These are phyloP conservation scores for Cinclus cinclus DNA, from an alignment of 2,113 vertebrate species.

Conservation along the genomic window DNA sequence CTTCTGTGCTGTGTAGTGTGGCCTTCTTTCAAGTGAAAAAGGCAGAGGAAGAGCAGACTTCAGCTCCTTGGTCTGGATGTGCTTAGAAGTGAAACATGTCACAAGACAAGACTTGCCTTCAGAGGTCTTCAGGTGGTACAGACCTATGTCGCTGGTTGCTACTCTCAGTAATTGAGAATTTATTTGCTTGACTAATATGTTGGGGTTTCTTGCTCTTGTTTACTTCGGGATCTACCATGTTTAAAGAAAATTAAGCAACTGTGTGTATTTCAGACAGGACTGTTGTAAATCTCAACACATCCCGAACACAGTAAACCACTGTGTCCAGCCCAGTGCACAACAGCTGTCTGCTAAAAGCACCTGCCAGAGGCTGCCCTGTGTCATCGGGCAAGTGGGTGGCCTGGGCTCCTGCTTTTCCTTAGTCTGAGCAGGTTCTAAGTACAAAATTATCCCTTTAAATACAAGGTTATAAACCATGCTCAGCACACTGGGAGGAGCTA, in stretches of 20 bases:
- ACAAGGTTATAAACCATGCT: not conserved
- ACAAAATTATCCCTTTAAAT: constrained; percentile 27
- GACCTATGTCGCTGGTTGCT: not conserved
- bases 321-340: not conserved
- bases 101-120: not conserved
- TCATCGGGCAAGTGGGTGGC: not conserved
- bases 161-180: not conserved
- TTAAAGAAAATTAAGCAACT: not conserved
- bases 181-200: not conserved
- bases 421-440: not conserved
- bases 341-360: not conserved
- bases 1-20: not conserved
- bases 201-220: not conserved
- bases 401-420: not conserved
- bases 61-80: not conserved
- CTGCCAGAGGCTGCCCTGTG: not conserved
- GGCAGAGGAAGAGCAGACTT: not conserved
- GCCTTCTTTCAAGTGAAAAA: not conserved
- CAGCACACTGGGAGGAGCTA: not conserved
- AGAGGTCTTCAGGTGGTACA: not conserved
- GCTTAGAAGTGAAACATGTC: not conserved
- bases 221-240: rapidly evolving
- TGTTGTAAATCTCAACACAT: not conserved
- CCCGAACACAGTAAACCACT: not conserved
- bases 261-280: not conserved